These are phyloP conservation scores for Geotrypetes seraphini DNA, from an alignment of 2,797 vertebrate species.

Conservation along the genomic window DNA sequence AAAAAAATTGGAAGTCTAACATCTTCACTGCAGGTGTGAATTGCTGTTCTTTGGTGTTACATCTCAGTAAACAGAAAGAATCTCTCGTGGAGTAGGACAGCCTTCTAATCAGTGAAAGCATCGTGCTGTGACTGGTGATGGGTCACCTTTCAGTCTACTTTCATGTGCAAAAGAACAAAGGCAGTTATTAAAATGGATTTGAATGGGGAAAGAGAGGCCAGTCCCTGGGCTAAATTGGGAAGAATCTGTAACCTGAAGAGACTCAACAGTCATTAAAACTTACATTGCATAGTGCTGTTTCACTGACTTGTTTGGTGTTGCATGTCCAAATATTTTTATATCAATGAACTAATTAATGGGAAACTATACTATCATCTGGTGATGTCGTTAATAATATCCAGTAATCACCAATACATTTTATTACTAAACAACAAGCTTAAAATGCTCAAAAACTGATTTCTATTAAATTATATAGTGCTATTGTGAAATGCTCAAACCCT, in stretches of 20 bases:
- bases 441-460: no score
- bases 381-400: no score
- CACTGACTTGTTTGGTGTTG: conserved; percentile 7
- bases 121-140: conserved; percentile 33
- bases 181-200: conserved; percentile 12
- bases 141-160: conserved; percentile 23
- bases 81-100: conserved; percentile 38
- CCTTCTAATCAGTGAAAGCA: conserved; percentile 46
- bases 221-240: conserved; percentile 2
- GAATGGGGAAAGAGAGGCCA: conserved; percentile 3
- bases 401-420: no score
- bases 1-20: conserved; percentile 35
- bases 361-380: no score
- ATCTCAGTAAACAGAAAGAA: conserved; percentile 44
- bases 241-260: conserved; percentile 12
- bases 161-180: conserved; percentile 15
- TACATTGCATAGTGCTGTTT: conserved; percentile 1
- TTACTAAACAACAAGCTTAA: no score
- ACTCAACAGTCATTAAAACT: conserved; percentile 7
- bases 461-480: no score
- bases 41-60: conserved; percentile 28
- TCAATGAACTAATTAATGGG: no score
- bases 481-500: no score
- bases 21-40: conserved; percentile 39
- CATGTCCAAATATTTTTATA: conserved; percentile 2